Evolutionary conservation across 1,140 invertebrate genomes (phyloP), one percentile per base, ranked within the genome.

Genomic region (Pemphigus obesinymphae): DNA sequence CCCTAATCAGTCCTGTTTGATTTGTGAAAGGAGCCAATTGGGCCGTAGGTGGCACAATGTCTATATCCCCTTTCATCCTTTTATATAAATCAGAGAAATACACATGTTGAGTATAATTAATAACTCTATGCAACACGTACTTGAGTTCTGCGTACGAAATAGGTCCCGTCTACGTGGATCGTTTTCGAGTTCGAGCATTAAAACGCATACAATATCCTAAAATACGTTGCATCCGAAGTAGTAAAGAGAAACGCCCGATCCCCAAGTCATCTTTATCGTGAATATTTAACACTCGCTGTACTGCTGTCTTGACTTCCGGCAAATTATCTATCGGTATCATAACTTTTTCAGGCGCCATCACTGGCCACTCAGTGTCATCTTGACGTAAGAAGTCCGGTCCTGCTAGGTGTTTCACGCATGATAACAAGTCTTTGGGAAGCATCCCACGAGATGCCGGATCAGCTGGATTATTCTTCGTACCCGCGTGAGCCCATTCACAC

Each of bases 1-100:
- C n/a, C n/a, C n/a, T n/a, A n/a, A n/a, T 23, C 1, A 85, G 15
- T n/a, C 82, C 83, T 3, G 31, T 26, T 17, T 53, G 31, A 78
- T 84, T 82, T 2, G 83, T 26, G 72, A 84, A 84, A 20, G 82
- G 84, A 29, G 31, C n/a, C 63, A 68, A 15, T 13, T 68, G 63
- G 40, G 37, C 63, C 15, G 23, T 23, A 5, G 63, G 23, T 11
- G 63, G 63, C 15, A 23, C 10, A 68, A 68, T 68, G 20, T n/a
- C 37, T 6, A 4, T 10, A 2, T 2, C 1, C 0, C 7, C 17
- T 37, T 1, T 3, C 17, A 72, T 72, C 7, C 20, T 15, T 40
- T 43, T 45, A 23, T 43, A 15, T 26, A 72, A 26, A 5, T 45
- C 23, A 2, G 15, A 26, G 7, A 17, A 29, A 72, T 72, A 29